Conservation (phyloP, 1,140 invertebrate genomes). For the Eriocheir sinensis region DNA sequence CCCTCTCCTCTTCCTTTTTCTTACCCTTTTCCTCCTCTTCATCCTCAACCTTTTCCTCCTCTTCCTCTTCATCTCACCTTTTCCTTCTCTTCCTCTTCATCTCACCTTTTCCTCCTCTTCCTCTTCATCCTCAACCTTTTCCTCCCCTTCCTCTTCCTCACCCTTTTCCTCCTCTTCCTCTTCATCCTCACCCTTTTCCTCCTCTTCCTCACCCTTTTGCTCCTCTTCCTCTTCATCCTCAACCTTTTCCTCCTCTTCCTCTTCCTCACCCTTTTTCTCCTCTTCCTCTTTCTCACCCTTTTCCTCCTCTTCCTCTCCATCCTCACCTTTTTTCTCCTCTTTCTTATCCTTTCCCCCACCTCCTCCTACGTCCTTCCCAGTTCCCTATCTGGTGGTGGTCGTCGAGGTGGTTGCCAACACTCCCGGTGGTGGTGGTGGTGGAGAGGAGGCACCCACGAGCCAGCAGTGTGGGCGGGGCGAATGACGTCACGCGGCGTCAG, state of each 20-base stretch:
- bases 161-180: no score
- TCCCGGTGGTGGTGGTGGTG: slow-evolving; percentile 5
- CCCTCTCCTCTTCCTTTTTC: background rate
- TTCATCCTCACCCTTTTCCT: background rate
- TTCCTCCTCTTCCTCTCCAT: background rate
- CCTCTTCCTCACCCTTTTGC: no score
- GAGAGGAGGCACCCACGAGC: slow-evolving; percentile 4
- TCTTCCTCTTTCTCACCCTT: slow-evolving; percentile 16
- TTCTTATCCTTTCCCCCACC: background rate
- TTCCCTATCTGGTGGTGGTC: no score
- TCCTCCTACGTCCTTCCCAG: background rate
- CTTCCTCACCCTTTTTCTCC: no score
- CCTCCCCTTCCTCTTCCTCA: background rate
- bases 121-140: background rate
- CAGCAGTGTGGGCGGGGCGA: slow-evolving; percentile 57
- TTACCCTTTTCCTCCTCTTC: no score
- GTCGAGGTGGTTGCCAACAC: slow-evolving; percentile 2
- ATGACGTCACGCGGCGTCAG: slow-evolving; percentile 67
- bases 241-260: background rate
- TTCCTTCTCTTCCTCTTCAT: background rate
- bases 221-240: background rate
- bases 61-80: slow-evolving; percentile 17
- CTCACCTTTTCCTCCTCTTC: background rate
- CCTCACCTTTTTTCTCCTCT: background rate
- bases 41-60: background rate